phyloP scores from a whole-genome alignment of 2,888 invertebrate genomes.

The Artemia sinica region DNA sequence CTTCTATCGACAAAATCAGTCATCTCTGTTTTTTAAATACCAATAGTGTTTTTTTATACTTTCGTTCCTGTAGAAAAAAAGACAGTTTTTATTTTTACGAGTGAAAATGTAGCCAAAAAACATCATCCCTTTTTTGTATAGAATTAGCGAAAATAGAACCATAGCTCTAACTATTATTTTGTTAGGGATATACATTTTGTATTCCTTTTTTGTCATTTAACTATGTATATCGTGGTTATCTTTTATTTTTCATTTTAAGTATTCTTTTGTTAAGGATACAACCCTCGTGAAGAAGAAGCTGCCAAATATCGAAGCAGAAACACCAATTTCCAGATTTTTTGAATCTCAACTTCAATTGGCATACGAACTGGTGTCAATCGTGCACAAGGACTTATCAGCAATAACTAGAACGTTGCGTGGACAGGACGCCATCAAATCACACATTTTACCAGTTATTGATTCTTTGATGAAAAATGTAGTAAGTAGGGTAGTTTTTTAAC shows the following conservation, averaged over 20 bases:
- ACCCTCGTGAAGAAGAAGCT: background rate
- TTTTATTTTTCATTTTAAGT: background rate
- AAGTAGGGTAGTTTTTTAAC: background rate
- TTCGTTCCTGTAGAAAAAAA: no score
- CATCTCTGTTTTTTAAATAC: no score
- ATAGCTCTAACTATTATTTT: no score
- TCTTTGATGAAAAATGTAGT: background rate
- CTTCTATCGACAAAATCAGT: no score
- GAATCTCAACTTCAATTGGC: background rate
- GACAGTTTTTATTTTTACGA: no score
- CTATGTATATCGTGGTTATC: background rate
- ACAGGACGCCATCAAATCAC: background rate
- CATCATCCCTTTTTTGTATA: no score
- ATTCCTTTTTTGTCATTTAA: no score
- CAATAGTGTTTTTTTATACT: no score
- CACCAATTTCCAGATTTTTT: slow-evolving; percentile 8
- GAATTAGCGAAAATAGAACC: no score
- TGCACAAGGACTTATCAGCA: slow-evolving; percentile 7
- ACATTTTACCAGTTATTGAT: background rate
- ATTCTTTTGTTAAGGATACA: background rate
- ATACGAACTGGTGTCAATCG: background rate
- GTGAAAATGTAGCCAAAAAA: no score
- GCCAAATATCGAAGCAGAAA: background rate
- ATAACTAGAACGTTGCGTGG: background rate
- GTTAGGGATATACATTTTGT: no score